These are phyloP conservation scores for Phrynosoma platyrhinos DNA, from an alignment of 2,113 vertebrate species.

Conservation along the genomic window DNA sequence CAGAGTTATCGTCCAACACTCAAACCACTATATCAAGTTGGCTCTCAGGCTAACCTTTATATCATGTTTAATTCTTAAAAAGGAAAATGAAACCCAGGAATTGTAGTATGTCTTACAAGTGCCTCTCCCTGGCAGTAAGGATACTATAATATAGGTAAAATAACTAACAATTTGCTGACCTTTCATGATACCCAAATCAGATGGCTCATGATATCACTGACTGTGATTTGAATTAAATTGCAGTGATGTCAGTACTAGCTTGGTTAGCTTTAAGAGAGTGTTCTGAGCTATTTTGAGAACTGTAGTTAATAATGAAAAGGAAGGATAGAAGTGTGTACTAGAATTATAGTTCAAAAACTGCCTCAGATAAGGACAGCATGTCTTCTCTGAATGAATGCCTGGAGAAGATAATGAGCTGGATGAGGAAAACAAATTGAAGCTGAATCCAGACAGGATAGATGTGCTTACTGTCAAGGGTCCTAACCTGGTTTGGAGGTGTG, in stretches of 20 bases:
- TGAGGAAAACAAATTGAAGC: no score
- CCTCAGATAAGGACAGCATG: no score
- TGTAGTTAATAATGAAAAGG: background rate
- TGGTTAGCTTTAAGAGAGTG: background rate
- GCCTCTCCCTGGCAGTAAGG: background rate
- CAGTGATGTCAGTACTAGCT: background rate
- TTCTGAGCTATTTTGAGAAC: background rate
- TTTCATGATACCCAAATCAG: background rate
- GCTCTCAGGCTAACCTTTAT: background rate
- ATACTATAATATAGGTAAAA: background rate
- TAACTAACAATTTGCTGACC: background rate
- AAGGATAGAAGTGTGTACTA: background rate
- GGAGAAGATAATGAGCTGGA: no score
- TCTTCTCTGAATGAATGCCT: no score
- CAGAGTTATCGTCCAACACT: no score
- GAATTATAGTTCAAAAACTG: background rate
- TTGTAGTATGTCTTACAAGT: background rate
- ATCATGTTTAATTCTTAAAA: background rate
- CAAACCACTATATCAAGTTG: no score
- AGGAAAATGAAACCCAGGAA: background rate
- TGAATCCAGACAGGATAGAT: no score
- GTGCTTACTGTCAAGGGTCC: no score
- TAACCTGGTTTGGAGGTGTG: no score
- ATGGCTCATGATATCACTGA: background rate
- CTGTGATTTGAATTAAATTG: background rate